Conservation (phyloP, 2,797 vertebrate genomes). For the Melanogrammus aeglefinus region DNA sequence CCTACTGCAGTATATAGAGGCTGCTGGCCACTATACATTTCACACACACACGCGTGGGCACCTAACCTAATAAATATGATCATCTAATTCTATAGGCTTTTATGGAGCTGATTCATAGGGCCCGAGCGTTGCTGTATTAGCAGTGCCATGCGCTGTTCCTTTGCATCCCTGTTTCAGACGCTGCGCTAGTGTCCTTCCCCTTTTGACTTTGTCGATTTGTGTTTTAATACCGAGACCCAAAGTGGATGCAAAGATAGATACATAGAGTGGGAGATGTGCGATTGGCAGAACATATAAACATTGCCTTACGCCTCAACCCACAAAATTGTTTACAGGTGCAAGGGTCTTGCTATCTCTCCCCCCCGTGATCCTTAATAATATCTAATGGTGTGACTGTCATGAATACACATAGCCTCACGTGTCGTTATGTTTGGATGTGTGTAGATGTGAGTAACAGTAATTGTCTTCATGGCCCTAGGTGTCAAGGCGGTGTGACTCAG, state of each 20-base stretch:
- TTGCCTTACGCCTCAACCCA: not conserved
- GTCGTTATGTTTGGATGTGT: not conserved
- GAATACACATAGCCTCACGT: not conserved
- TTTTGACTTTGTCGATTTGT: not conserved
- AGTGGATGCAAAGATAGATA: not conserved
- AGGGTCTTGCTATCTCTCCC: not conserved
- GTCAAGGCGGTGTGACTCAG: not conserved
- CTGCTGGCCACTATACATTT: slow-evolving; percentile 56
- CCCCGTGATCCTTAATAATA: not conserved
- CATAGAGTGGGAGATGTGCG: not conserved
- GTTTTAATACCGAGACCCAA: not conserved
- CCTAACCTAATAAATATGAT: slow-evolving; percentile 50
- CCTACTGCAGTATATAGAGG: slow-evolving; percentile 49
- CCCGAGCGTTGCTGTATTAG: not conserved
- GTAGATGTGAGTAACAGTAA: not conserved
- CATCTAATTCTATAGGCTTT: slow-evolving; percentile 44
- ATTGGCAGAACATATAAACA: not conserved
- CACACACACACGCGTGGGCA: slow-evolving; percentile 36
- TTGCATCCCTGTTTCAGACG: slow-evolving; percentile 35
- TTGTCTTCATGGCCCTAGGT: not conserved
- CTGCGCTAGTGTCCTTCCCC: not conserved
- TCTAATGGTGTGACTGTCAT: not conserved
- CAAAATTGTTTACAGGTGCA: not conserved
- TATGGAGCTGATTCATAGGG: slow-evolving; percentile 49
- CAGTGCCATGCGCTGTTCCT: slow-evolving; percentile 38